A percentile compares a stretch with the other conserved stretches of the same genome.
These are phyloP conservation scores for Agriopis aurantiaria DNA, from an alignment of 2,888 invertebrate genomes.

Conservation along the genomic window DNA sequence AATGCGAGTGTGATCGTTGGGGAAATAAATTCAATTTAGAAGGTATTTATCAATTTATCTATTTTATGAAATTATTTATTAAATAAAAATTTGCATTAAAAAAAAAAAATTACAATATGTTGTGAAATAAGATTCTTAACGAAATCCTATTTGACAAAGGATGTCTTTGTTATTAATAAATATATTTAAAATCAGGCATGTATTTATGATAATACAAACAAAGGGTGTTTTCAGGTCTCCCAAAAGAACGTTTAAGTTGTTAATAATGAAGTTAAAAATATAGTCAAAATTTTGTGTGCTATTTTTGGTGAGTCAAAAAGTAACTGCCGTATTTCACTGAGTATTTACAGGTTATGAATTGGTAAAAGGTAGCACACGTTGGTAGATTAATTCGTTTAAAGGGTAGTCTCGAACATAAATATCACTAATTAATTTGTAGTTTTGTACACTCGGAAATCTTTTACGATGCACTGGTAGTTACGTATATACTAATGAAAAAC, in stretches of 20 bases:
- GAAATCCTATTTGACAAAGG: neutral
- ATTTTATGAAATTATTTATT: neutral
- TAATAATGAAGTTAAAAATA: constrained; percentile 61
- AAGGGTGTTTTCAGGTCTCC: constrained; percentile 73
- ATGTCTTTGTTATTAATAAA: neutral
- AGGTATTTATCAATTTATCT: constrained; percentile 82
- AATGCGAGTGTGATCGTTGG: constrained; percentile 96
- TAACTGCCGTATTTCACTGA: constrained; percentile 35
- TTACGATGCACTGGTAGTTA: constrained; percentile 7
- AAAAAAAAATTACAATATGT: too few species aligned
- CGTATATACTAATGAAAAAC: neutral
- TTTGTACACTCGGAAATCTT: neutral
- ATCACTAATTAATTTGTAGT: neutral
- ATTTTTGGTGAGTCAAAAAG: constrained; percentile 70
- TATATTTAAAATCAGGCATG: neutral
- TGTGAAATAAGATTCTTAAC: too few species aligned
- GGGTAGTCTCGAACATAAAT: neutral
- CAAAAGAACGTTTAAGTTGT: constrained; percentile 76
- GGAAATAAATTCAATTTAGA: constrained; percentile 93
- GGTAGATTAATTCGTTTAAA: constrained; percentile 7
- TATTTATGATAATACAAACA: constrained; percentile 38
- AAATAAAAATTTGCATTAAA: too few species aligned
- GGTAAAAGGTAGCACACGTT: constrained; percentile 15
- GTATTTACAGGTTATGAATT: constrained; percentile 3
- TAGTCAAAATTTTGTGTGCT: constrained; percentile 62